A percentile compares a stretch with the other conserved stretches of the same genome.
Conservation (phyloP, 2,113 vertebrate genomes). For the Hypomesus transpacificus region DNA sequence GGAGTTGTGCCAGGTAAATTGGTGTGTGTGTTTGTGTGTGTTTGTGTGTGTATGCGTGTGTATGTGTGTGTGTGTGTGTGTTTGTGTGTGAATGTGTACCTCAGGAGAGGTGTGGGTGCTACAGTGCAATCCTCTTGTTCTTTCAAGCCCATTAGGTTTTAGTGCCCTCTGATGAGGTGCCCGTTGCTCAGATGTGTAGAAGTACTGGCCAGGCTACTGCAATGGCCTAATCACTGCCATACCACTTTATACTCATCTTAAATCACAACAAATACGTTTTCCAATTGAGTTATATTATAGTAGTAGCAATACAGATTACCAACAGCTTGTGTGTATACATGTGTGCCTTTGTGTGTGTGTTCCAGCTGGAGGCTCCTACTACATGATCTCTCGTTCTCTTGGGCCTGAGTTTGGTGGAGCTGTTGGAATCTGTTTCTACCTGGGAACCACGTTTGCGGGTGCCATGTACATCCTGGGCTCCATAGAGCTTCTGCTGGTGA, state of each 20-base stretch:
- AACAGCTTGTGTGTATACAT: neutral
- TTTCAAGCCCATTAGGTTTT: conserved; percentile 46
- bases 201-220: neutral
- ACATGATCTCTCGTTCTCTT: conserved; percentile 98
- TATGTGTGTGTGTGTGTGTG: neutral
- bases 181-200: conserved; percentile 6
- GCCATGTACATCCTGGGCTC: conserved; percentile 99
- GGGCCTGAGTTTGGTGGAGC: conserved; percentile 97
- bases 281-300: too few relatives aligned
- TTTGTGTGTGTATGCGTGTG: neutral
- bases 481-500: conserved; percentile 95
- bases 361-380: conserved; percentile 95
- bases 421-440: conserved; percentile 97
- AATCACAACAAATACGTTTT: too few relatives aligned
- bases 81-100: neutral
- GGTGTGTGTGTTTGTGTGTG: neutral
- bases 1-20: conserved; percentile 94
- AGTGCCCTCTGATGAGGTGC: conserved; percentile 15
- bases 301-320: too few relatives aligned
- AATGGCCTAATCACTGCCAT: too few relatives aligned
- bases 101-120: conserved; percentile 3
- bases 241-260: too few relatives aligned
- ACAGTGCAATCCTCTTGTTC: conserved; percentile 21
- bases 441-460: conserved; percentile 96
- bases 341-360: conserved; percentile 18